A percentile compares a stretch with the other conserved stretches of the same genome.
Evolutionary conservation across 2,888 invertebrate species (phyloP).

Genomic region (Tortrix viridana): DNA sequence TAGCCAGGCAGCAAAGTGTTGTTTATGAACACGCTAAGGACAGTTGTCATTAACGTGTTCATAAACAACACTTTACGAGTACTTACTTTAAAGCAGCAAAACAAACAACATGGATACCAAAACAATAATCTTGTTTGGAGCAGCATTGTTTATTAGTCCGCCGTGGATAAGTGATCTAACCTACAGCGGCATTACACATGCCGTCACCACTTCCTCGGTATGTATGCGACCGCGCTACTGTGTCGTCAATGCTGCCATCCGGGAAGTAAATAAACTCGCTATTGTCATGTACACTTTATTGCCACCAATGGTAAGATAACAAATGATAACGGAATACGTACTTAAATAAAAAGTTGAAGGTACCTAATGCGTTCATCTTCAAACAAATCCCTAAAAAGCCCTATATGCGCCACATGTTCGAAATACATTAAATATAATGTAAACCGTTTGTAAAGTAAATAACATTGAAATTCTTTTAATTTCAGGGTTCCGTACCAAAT

Average conservation of each 20-base stretch:
- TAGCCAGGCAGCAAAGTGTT: too few species aligned
- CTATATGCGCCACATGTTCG: too few species aligned
- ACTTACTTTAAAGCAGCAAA: constrained; percentile 12
- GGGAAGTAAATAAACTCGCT: constrained; percentile 19
- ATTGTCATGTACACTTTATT: not conserved
- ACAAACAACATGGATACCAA: constrained; percentile 27
- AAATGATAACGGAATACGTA: too few species aligned
- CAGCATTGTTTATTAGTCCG: constrained; percentile 23
- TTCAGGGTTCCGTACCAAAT: too few species aligned
- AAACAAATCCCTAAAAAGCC: too few species aligned
- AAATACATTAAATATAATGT: too few species aligned
- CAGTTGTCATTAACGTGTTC: constrained; percentile 1
- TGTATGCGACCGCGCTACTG: not conserved
- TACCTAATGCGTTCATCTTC: too few species aligned
- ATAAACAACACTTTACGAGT: constrained; percentile 17
- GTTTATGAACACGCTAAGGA: too few species aligned
- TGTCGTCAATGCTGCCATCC: constrained; percentile 9
- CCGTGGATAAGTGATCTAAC: constrained; percentile 17
- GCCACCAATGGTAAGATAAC: not conserved
- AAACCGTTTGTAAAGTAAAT: too few species aligned
- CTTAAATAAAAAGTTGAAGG: too few species aligned
- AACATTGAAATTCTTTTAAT: too few species aligned
- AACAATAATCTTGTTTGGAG: constrained; percentile 27
- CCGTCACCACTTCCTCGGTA: constrained; percentile 22
- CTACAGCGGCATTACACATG: constrained; percentile 4